Conservation (phyloP, 2,888 invertebrate species). For the Yponomeuta cagnagella region DNA sequence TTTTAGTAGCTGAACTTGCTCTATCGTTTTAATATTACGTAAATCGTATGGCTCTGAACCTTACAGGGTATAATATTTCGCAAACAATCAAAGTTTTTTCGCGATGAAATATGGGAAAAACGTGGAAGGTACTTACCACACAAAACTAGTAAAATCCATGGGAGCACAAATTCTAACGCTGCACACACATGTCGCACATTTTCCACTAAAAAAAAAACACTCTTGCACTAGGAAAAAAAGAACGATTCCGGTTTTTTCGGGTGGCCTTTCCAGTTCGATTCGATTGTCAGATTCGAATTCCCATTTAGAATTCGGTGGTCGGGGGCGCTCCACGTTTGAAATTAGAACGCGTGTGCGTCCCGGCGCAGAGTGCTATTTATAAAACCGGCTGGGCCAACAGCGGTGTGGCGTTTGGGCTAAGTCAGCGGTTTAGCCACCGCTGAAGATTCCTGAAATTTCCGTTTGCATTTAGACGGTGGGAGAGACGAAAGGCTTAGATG, state of each 20-base stretch:
- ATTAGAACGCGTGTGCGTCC: constrained; percentile 44
- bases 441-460: neutral
- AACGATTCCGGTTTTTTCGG: constrained; percentile 12
- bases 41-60: neutral
- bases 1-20: neutral
- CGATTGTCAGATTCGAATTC: constrained; percentile 38
- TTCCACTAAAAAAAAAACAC: constrained; percentile 29
- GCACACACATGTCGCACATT: constrained; percentile 66
- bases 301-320: constrained; percentile 33
- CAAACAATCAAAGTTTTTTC: neutral
- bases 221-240: neutral
- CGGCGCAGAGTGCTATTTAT: constrained; percentile 11
- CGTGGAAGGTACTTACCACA: constrained; percentile 25
- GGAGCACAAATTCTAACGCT: constrained; percentile 38
- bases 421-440: neutral
- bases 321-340: constrained; percentile 29
- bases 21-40: neutral
- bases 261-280: constrained; percentile 66
- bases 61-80: neutral
- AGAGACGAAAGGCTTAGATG: neutral
- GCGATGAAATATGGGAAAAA: neutral
- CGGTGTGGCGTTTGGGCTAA: neutral
- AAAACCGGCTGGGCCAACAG: neutral
- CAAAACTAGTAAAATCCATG: constrained; percentile 33
- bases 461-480: neutral